Evolutionary conservation across 2,797 vertebrate genomes (phyloP).

Genomic region (Melopsittacus undulatus): DNA sequence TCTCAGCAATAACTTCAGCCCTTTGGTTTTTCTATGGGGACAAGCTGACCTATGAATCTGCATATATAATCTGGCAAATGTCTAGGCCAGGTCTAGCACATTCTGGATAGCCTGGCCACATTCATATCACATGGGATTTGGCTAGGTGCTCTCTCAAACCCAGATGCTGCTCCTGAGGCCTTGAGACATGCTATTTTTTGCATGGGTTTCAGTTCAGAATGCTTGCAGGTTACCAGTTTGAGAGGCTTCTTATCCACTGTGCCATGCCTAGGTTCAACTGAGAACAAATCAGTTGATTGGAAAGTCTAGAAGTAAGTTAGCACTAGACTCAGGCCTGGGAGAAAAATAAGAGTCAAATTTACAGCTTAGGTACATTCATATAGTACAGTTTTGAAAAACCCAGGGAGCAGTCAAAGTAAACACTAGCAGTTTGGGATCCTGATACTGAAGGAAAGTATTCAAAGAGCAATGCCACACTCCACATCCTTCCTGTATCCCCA

Average conservation of each 20-base stretch:
- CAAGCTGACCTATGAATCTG: background rate
- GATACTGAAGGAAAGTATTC: background rate
- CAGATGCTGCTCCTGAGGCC: background rate
- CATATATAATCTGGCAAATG: background rate
- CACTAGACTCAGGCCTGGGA: background rate
- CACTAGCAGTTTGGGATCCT: background rate
- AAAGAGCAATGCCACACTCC: background rate
- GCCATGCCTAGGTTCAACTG: background rate
- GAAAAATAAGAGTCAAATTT: background rate
- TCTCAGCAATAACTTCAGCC: background rate
- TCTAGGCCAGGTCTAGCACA: background rate
- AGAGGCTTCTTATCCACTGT: background rate
- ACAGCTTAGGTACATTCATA: background rate
- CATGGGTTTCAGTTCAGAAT: background rate
- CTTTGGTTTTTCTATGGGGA: background rate
- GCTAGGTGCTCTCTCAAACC: background rate
- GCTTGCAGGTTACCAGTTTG: background rate
- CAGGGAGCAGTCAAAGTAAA: background rate
- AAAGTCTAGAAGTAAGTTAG: background rate
- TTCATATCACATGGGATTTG: background rate
- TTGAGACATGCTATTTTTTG: accelerated
- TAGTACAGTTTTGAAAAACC: background rate
- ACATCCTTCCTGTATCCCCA: background rate
- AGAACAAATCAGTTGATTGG: background rate
- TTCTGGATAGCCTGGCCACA: background rate